Conservation (phyloP, 2,113 vertebrate species). For the Entomyzon cyanotis region DNA sequence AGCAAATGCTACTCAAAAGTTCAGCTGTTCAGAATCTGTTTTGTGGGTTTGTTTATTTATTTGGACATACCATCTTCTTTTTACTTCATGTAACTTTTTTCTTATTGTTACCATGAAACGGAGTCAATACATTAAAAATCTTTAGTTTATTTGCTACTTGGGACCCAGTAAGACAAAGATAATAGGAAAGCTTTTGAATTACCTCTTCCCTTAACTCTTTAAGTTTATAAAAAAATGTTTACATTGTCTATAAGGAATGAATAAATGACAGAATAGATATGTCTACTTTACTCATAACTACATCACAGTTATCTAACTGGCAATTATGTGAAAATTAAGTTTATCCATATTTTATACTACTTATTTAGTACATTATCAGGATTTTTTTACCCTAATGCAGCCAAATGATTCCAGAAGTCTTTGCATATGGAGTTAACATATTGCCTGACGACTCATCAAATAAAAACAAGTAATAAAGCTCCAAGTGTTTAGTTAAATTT, state of each 20-base stretch:
- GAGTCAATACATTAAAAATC: not conserved
- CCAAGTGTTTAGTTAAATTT: slow-evolving; percentile 76
- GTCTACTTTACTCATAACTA: not conserved
- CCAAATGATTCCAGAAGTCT: not conserved
- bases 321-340: slow-evolving; percentile 31
- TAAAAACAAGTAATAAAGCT: slow-evolving; percentile 64
- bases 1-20: not conserved
- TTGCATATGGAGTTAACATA: slow-evolving; percentile 42
- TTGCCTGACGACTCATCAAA: slow-evolving; percentile 28
- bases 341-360: slow-evolving; percentile 46
- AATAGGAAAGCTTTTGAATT: not conserved
- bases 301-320: not conserved
- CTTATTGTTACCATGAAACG: not conserved
- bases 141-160: not conserved
- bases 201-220: not conserved
- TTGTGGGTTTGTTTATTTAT: not conserved
- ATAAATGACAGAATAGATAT: not conserved
- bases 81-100: not conserved
- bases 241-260: not conserved
- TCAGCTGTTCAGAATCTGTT: not conserved
- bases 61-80: not conserved
- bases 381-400: slow-evolving; percentile 17
- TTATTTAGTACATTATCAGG: slow-evolving; percentile 47
- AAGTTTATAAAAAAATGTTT: not conserved
- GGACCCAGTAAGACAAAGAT: not conserved